These are phyloP conservation scores for Muscicapa comitata DNA, from an alignment of 2,797 vertebrate genomes.

Conservation along the genomic window DNA sequence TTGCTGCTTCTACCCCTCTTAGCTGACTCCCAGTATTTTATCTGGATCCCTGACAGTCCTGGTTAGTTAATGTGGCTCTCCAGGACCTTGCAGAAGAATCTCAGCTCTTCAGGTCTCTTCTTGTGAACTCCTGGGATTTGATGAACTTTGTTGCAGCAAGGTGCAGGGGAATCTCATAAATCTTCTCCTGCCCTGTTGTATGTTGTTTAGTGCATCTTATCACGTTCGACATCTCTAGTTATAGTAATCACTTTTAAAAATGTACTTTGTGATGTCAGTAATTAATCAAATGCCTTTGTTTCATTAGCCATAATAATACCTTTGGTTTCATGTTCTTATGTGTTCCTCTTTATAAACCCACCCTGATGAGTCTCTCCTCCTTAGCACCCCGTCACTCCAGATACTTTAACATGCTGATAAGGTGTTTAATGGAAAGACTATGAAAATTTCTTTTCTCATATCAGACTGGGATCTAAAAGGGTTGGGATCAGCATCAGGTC, in stretches of 20 bases:
- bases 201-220: conserved; percentile 14
- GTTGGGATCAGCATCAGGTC: conserved; percentile 14
- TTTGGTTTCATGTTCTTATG: conserved; percentile 43
- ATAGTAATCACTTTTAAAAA: conserved; percentile 25
- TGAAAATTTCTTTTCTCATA: background rate
- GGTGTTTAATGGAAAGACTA: conserved; percentile 11
- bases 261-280: conserved; percentile 7
- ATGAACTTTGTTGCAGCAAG: background rate
- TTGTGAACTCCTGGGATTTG: background rate
- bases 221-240: background rate
- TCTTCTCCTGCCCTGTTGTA: background rate
- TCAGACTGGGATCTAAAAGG: conserved; percentile 29
- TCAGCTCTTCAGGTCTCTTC: background rate
- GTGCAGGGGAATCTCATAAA: conserved; percentile 36
- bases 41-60: background rate
- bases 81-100: background rate
- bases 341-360: conserved; percentile 3
- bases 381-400: background rate
- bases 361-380: background rate
- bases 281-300: conserved; percentile 62
- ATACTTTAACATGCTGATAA: conserved; percentile 28
- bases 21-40: background rate
- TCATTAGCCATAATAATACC: conserved; percentile 23
- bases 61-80: background rate
- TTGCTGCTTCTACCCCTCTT: background rate